Evolutionary conservation across 2,888 invertebrate species (phyloP), one percentile per base, ranked within the genome.

Genomic region (Torymus aiolomorphi): DNA sequence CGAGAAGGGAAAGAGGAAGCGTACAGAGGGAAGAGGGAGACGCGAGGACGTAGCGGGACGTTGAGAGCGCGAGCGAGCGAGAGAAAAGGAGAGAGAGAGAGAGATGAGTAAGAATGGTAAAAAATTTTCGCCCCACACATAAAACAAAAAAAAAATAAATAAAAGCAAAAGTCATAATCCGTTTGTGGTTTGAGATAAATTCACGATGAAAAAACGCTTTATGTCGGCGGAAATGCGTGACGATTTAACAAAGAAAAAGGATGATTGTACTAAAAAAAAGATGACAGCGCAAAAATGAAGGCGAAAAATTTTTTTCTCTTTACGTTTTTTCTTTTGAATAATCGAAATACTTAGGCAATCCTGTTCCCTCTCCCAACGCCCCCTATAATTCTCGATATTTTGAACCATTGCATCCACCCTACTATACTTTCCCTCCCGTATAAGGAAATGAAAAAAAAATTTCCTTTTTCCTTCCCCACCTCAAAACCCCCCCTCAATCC

Each of bases 401-500:
- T 63, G 71, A 20, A 42, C 52, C 61, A 42, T 54, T 56, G 51
- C 52, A 10, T 72, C 62, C 31, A 31, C 31, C 31, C 31, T 5
- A 31, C 31, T 31, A 31, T 31, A 31, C 31, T 31, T 31, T 31
- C 3, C 31, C 73, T 76, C 79, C 79, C 69, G 72, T 70, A 78
- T 65, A 78, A 71, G 80, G 74, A 81, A 78, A 71, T 80, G 74
- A 81, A 79, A 77, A 76, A 82, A 83, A 81, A 72, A 71, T 66
- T 14, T 59, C 76, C 81, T 76, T 52, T 24, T 62, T 62, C 18
- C 81, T 5, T 3, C 3, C 31, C 4, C 5, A n/a, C 31, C 31
- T 31, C 2, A 31, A 31, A 31, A 31, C n/a, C n/a, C 31, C 86
- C 63, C 83, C 86, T 87, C 89, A 85, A 85, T 84, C 76, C 81